These are phyloP conservation scores for Caenorhabditis elegans DNA, from an alignment of 1,140 invertebrate species.

Conservation along the genomic window DNA sequence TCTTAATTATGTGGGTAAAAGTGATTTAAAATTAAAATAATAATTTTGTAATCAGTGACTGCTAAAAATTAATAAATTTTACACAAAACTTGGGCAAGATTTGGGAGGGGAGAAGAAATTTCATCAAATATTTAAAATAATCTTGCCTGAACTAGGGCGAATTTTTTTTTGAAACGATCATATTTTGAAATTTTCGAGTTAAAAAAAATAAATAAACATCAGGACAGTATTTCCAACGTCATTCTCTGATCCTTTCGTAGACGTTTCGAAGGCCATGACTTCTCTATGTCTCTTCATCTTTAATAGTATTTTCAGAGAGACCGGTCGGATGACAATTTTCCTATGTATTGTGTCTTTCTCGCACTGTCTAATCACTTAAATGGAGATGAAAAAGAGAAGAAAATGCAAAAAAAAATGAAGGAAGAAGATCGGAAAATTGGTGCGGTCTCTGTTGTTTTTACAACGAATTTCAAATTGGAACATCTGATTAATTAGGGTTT, in stretches of 20 bases:
- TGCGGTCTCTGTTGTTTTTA: neutral
- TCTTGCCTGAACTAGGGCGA: too few species aligned
- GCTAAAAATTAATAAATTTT: too few species aligned
- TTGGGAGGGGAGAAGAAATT: too few species aligned
- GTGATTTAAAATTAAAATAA: too few species aligned
- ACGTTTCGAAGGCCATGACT: constrained; percentile 26
- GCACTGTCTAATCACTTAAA: constrained; percentile 31
- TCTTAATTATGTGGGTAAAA: too few species aligned
- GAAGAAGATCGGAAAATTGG: constrained; percentile 2
- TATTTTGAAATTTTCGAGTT: neutral
- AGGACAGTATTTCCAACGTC: constrained; percentile 6
- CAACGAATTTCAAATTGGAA: neutral
- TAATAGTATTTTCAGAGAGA: neutral
- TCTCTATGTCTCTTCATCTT: constrained; percentile 11
- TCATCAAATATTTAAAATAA: too few species aligned
- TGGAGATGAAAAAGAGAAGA: too few species aligned
- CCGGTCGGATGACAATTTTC: constrained; percentile 26
- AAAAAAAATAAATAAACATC: neutral
- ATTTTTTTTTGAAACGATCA: neutral
- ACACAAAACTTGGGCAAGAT: too few species aligned
- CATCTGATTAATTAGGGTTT: neutral
- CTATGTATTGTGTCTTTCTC: constrained; percentile 2
- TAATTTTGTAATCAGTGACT: too few species aligned
- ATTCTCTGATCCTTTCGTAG: constrained; percentile 16
- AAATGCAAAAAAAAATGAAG: neutral